These are phyloP conservation scores for Crepidodera aurea DNA, from an alignment of 2,888 invertebrate genomes.

Conservation along the genomic window DNA sequence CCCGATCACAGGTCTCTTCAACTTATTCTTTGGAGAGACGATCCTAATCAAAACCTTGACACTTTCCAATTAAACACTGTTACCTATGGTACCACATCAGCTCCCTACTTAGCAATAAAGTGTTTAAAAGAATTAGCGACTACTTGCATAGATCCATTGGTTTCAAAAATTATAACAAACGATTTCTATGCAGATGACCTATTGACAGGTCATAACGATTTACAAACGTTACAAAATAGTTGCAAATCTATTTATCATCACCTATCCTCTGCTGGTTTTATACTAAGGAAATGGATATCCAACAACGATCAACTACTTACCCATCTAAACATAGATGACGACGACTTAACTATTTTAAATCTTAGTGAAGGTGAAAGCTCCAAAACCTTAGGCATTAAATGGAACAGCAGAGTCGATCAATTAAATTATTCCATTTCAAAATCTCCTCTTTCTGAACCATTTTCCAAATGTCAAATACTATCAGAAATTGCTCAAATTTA, in stretches of 20 bases:
- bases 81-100: constrained; percentile 23
- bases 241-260: constrained; percentile 8
- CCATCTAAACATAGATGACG: neutral
- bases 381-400: constrained; percentile 17
- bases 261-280: constrained; percentile 16
- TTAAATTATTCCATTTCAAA: neutral
- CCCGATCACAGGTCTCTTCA: constrained; percentile 17
- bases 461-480: constrained; percentile 1
- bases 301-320: neutral
- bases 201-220: constrained; percentile 17
- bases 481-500: constrained; percentile 20
- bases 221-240: neutral
- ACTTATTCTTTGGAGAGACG: constrained; percentile 23
- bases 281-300: constrained; percentile 24
- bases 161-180: constrained; percentile 7
- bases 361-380: constrained; percentile 16
- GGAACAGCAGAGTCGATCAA: neutral
- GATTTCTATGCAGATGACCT: constrained; percentile 25
- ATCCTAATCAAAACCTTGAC: constrained; percentile 10
- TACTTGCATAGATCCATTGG: constrained; percentile 6
- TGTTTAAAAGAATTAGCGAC: constrained; percentile 23
- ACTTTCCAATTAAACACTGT: constrained; percentile 25
- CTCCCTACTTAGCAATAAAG: constrained; percentile 23
- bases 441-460: neutral
- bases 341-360: neutral